Evolutionary conservation across 92 coral and sea anemone genomes (phyloP).

Genomic region (Epizoanthus illoricatus): DNA sequence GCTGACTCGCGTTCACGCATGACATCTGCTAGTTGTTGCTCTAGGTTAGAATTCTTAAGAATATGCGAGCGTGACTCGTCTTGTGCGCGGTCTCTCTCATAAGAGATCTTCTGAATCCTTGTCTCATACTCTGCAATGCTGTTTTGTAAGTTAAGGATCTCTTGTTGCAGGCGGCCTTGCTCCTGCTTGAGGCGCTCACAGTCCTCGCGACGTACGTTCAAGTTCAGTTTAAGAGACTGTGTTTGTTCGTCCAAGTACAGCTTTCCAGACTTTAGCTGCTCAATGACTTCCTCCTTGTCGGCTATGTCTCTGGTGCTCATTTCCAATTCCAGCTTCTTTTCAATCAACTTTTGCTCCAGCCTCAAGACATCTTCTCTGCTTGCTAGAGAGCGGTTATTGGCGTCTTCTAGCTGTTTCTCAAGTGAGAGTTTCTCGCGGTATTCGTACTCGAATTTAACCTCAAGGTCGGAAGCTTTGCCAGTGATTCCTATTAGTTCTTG

Average conservation of each 20-base stretch:
- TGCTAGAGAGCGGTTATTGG: conserved; percentile 64
- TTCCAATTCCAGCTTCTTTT: conserved; percentile 69
- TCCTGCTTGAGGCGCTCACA: conserved; percentile 81
- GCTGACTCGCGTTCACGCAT: conserved; percentile 65
- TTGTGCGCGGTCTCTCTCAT: conserved; percentile 78
- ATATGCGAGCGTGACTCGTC: conserved; percentile 67
- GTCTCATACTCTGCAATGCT: conserved; percentile 64
- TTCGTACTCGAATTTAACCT: conserved; percentile 89
- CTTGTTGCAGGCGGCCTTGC: conserved; percentile 78
- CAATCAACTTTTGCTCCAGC: conserved; percentile 87
- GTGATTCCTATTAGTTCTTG: conserved; percentile 67
- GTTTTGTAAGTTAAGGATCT: conserved; percentile 71
- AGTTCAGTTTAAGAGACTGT: conserved; percentile 73
- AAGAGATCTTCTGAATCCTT: conserved; percentile 69
- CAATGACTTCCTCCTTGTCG: conserved; percentile 76
- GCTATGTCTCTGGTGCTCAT: conserved; percentile 70
- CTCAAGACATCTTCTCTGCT: conserved; percentile 84
- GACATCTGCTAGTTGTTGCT: conserved; percentile 75
- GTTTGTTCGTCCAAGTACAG: conserved; percentile 81
- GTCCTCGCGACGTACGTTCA: conserved; percentile 80
- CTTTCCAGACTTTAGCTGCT: conserved; percentile 79
- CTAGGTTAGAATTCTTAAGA: conserved; percentile 60
- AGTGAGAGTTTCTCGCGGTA: conserved; percentile 87
- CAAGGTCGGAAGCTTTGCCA: conserved; percentile 85
- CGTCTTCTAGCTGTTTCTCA: conserved; percentile 82